A percentile compares a stretch with the other conserved stretches of the same genome.
phyloP scores from a whole-genome alignment of 1,140 invertebrate species.

The Thaumatotibia leucotreta region DNA sequence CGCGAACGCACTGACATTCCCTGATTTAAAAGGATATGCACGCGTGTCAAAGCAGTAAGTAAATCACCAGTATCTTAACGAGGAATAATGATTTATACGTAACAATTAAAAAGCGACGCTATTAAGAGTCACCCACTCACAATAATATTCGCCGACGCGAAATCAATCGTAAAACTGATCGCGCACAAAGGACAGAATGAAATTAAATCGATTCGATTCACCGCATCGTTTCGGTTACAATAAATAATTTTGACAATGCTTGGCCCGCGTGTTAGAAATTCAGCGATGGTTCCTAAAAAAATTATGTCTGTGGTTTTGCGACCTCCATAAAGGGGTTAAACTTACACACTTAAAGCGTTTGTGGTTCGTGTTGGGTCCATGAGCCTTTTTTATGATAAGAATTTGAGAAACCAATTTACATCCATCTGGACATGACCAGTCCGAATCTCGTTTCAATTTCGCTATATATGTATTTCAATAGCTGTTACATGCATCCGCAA shows the following conservation, averaged over 20 bases:
- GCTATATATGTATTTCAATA: neutral
- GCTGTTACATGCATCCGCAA: neutral
- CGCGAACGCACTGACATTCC: slow-evolving; percentile 24
- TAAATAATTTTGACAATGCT: slow-evolving; percentile 68
- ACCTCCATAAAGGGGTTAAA: slow-evolving; percentile 40
- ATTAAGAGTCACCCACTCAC: slow-evolving; percentile 41
- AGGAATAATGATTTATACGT: slow-evolving; percentile 66
- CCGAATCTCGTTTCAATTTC: neutral
- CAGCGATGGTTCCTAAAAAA: slow-evolving; percentile 51
- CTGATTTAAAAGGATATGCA: slow-evolving; percentile 55
- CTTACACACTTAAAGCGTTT: slow-evolving; percentile 16
- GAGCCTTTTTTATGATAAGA: neutral
- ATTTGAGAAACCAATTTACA: neutral
- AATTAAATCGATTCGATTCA: slow-evolving; percentile 62
- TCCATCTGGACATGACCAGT: neutral
- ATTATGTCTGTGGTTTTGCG: slow-evolving; percentile 56
- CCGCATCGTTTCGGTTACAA: slow-evolving; percentile 35
- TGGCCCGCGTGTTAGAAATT: slow-evolving; percentile 54
- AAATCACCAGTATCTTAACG: slow-evolving; percentile 66
- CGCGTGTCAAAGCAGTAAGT: slow-evolving; percentile 65
- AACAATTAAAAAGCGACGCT: slow-evolving; percentile 61
- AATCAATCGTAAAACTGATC: slow-evolving; percentile 43
- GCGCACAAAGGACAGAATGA: slow-evolving; percentile 46
- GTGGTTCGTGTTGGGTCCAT: neutral
- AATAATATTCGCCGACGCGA: slow-evolving; percentile 15